Evolutionary conservation across 2,888 invertebrate species (phyloP).

Genomic region (Cartodere bifasciata): DNA sequence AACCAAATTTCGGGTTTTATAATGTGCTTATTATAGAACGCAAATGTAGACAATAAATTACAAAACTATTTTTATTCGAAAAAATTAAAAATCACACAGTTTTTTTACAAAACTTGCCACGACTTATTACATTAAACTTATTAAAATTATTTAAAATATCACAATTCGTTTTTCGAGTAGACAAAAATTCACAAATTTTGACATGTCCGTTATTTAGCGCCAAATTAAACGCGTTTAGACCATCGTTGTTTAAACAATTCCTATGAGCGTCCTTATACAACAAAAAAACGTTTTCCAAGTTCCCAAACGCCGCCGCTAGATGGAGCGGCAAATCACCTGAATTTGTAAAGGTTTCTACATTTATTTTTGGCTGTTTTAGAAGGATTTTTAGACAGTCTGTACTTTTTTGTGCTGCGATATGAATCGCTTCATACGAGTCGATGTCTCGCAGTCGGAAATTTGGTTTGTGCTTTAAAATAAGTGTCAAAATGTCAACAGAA

Average conservation of each 20-base stretch:
- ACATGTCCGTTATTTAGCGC: not conserved
- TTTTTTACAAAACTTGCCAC: no score
- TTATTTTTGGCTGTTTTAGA: not conserved
- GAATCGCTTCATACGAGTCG: not conserved
- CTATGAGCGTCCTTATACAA: not conserved
- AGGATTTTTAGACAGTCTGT: not conserved
- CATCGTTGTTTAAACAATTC: conserved; percentile 1
- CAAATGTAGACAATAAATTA: no score
- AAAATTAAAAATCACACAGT: no score
- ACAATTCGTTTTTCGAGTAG: no score
- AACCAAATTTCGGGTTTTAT: no score
- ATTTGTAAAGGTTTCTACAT: not conserved
- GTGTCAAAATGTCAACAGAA: not conserved
- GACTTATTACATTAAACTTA: no score
- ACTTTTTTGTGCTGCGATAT: not conserved
- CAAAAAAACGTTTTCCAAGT: not conserved
- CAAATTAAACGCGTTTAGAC: not conserved
- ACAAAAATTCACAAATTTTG: no score
- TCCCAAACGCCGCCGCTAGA: not conserved
- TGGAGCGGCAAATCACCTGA: not conserved
- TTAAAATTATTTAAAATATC: no score
- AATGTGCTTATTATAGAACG: no score
- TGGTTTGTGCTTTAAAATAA: not conserved
- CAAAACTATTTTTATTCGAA: no score
- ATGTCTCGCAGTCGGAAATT: not conserved